Evolutionary conservation across 2,888 invertebrate genomes (phyloP), one percentile per base, ranked within the genome.

Genomic region (Agonum fuliginosum): DNA sequence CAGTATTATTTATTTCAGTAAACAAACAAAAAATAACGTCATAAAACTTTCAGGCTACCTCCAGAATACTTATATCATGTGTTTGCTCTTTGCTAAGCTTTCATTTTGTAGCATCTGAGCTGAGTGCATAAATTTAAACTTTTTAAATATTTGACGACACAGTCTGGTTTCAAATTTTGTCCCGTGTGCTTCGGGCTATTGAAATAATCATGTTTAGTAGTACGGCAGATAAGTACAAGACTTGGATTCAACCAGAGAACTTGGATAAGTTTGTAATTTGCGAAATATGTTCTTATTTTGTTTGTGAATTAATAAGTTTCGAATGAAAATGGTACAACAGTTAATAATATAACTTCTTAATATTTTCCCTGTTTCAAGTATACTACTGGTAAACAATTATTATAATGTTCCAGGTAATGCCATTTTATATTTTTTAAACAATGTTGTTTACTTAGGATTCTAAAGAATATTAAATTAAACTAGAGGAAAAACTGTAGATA

Each of bases 121-220:
- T 34, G 58, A 62, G 19, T 62, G 30, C 17, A 62, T 62, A 17
- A 62, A 62, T 62, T 62, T 62, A 10, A 62, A 62, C 58, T 12
- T 62, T 62, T 30, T 27, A 30, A 62, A 62, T 62, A 62, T 62
- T 62, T 30, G 30, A 62, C 58, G 58, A 62, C 27, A 62, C 19
- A 27, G 17, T 30, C 58, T 30, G 58, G 24, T 27, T 62, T 62
- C 14, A 62, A 30, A 62, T 27, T 62, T 62, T 62, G 54, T 54
- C 58, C 6, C 17, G 27, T 30, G 46, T 12, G 30, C 58, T 54
- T 8, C 17, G 0, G 58, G 58, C 30, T 62, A 62, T 62, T 62
- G 30, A 62, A 62, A 62, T 62, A 62, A 62, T 27, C 27, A 62
- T 62, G 30, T 62, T 62, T 30, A 62, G 30, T 62, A 30, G 58